phyloP scores from a whole-genome alignment of 2,797 vertebrate genomes.

The Mormyrops attenuatus region DNA sequence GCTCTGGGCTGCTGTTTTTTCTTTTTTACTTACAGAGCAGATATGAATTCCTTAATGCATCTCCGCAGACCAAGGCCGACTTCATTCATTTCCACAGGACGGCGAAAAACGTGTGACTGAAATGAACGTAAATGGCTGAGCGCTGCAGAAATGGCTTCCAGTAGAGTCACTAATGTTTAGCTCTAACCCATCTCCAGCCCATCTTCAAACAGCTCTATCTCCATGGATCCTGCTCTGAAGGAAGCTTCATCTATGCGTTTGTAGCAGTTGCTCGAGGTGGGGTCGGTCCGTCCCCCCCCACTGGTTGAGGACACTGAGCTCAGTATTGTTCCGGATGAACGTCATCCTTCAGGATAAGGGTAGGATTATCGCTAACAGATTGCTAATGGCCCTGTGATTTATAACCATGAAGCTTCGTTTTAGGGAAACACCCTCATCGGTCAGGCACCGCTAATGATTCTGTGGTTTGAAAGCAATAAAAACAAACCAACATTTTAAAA shows the following conservation, averaged over 20 bases:
- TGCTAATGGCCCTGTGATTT: background rate
- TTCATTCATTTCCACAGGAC: background rate
- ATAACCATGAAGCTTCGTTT: background rate
- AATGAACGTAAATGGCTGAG: background rate
- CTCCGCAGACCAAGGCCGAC: background rate
- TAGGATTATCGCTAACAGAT: background rate
- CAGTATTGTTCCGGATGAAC: background rate
- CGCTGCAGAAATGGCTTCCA: background rate
- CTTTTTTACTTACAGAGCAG: background rate
- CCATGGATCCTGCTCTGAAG: background rate
- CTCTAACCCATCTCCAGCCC: background rate
- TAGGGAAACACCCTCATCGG: background rate
- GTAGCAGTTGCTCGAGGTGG: background rate
- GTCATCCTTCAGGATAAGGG: background rate
- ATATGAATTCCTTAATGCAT: background rate
- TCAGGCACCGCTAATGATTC: background rate
- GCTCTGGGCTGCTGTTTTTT: background rate
- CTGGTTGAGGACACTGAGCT: background rate
- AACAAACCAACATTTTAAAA: background rate
- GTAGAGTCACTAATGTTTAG: background rate
- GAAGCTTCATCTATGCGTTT: background rate
- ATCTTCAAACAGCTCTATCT: background rate
- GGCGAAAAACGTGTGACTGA: background rate
- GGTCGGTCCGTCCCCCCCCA: background rate
- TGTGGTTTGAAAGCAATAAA: background rate